Evolutionary conservation across 2,797 vertebrate genomes (phyloP).

Genomic region (Syncerus caffer): DNA sequence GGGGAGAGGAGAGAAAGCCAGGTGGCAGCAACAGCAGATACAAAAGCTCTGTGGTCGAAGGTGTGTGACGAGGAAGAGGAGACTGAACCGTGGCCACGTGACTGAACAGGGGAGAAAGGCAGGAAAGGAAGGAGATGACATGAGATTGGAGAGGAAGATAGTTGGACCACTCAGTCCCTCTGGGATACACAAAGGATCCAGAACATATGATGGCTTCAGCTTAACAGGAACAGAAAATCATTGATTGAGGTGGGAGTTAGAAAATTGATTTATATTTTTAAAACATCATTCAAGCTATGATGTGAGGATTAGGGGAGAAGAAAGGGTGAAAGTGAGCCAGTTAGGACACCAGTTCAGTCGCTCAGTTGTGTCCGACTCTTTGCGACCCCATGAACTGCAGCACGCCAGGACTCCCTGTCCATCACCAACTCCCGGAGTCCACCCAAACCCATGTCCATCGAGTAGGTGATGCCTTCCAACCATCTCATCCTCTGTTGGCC

Average conservation of each 20-base stretch:
- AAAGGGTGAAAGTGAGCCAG: not conserved
- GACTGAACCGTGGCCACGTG: rapidly evolving
- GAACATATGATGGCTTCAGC: not conserved
- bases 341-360: not conserved
- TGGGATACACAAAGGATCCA: not conserved
- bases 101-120: not conserved
- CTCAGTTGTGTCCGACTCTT: no score
- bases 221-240: not conserved
- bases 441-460: no score
- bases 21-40: not conserved
- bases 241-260: not conserved
- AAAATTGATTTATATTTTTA: not conserved
- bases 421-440: no score
- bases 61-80: not conserved
- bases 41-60: not conserved
- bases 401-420: no score
- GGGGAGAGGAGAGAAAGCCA: no score
- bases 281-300: not conserved
- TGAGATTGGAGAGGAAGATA: not conserved
- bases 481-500: no score
- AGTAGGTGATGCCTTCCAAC: no score
- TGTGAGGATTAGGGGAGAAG: not conserved
- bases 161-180: not conserved
- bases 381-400: no score
- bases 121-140: not conserved